Evolutionary conservation across 30 jellyfish, hydroid and myxozoan species (phyloP).

Genomic region (Clytia hemisphaerica): DNA sequence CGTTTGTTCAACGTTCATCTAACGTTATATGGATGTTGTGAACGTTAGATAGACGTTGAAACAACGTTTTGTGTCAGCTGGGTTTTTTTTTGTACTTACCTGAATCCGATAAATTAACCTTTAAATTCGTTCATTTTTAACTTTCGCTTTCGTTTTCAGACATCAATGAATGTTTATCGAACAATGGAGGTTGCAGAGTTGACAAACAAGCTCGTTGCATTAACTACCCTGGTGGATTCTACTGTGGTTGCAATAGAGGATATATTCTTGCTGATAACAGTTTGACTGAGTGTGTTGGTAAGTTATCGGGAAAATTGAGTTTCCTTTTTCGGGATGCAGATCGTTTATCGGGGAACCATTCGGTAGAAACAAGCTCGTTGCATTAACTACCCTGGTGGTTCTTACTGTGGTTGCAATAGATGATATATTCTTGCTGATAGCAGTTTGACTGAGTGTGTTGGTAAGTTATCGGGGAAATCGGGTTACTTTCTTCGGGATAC

Average conservation of each 20-base stretch:
- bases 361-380: slow-evolving; percentile 71
- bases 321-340: too few relatives aligned
- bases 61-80: too few relatives aligned
- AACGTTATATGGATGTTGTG: too few relatives aligned
- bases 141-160: slow-evolving; percentile 26
- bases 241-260: slow-evolving; percentile 70
- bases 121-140: background rate
- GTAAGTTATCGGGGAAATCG: too few relatives aligned
- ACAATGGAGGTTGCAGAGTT: slow-evolving; percentile 91
- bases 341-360: too few relatives aligned
- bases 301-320: too few relatives aligned
- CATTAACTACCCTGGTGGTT: slow-evolving; percentile 80
- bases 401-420: slow-evolving; percentile 53
- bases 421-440: slow-evolving; percentile 73
- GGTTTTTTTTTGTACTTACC: background rate
- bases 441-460: slow-evolving; percentile 82
- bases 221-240: slow-evolving; percentile 80
- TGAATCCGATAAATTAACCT: background rate
- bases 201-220: slow-evolving; percentile 72
- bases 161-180: slow-evolving; percentile 60
- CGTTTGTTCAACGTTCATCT: too few relatives aligned
- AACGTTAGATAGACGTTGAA: too few relatives aligned
- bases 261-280: slow-evolving; percentile 73
- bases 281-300: slow-evolving; percentile 83
- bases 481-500: too few relatives aligned